phyloP scores from a whole-genome alignment of 1,140 invertebrate species.

The Nylanderia fulva region DNA sequence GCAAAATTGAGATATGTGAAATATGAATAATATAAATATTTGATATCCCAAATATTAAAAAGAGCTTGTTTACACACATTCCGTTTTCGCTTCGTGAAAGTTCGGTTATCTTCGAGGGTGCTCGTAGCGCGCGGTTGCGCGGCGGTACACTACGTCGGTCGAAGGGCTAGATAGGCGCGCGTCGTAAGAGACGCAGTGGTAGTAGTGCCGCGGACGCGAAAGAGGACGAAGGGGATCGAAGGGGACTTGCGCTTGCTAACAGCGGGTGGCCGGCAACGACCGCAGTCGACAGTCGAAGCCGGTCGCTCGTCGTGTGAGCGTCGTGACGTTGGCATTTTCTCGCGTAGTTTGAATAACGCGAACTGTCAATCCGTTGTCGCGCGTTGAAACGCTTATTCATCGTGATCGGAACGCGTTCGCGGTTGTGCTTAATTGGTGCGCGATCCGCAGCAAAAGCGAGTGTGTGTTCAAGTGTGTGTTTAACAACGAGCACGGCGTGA shows the following conservation, averaged over 20 bases:
- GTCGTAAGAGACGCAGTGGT: conserved; percentile 14
- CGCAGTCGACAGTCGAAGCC: conserved; percentile 73
- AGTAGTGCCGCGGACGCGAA: conserved; percentile 14
- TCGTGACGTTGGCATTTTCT: conserved; percentile 50
- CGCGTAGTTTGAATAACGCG: conserved; percentile 1
- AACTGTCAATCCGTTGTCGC: conserved; percentile 29
- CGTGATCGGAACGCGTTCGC: background rate
- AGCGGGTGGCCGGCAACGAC: conserved; percentile 52
- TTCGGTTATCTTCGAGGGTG: background rate
- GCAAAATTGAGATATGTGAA: too few species aligned
- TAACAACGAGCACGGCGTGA: conserved; percentile 4
- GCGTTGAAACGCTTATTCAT: background rate
- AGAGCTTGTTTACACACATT: conserved; percentile 15
- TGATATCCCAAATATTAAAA: too few species aligned
- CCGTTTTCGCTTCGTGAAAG: background rate
- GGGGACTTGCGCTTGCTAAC: conserved; percentile 72
- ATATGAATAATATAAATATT: too few species aligned
- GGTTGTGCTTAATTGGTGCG: conserved; percentile 8
- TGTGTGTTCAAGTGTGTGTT: conserved; percentile 49
- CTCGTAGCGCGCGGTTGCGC: background rate
- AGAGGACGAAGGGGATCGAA: conserved; percentile 51
- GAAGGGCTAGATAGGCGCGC: conserved; percentile 54
- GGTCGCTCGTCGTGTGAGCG: conserved; percentile 72
- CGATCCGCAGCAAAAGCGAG: background rate
- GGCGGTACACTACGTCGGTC: conserved; percentile 14